phyloP scores from a whole-genome alignment of 2,797 vertebrate genomes.

The Nannoperca australis region DNA sequence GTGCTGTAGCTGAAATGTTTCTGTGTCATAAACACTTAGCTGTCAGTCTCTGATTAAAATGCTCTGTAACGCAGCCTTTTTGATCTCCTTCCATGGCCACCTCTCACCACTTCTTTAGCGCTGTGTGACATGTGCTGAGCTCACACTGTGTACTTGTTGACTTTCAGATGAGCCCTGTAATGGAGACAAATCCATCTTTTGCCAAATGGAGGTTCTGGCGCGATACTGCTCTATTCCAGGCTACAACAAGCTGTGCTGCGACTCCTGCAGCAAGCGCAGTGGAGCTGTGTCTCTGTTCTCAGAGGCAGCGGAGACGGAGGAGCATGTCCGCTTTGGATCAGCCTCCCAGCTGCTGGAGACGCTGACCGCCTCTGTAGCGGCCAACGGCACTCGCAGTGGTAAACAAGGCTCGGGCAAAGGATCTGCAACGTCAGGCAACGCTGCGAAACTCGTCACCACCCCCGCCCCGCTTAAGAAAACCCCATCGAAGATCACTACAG shows the following conservation, averaged over 20 bases:
- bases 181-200: slow-evolving; percentile 98
- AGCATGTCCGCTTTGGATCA: slow-evolving; percentile 79
- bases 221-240: slow-evolving; percentile 97
- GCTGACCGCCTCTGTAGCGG: slow-evolving; percentile 68
- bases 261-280: slow-evolving; percentile 89
- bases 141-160: slow-evolving; percentile 28
- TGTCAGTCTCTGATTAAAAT: slow-evolving; percentile 14
- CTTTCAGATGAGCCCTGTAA: slow-evolving; percentile 92
- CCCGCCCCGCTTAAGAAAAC: slow-evolving; percentile 65
- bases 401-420: slow-evolving; percentile 60
- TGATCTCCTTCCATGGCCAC: background rate
- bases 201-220: slow-evolving; percentile 97
- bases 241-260: slow-evolving; percentile 95
- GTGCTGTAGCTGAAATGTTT: background rate
- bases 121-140: background rate
- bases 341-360: slow-evolving; percentile 78
- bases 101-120: background rate
- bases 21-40: background rate
- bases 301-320: slow-evolving; percentile 81
- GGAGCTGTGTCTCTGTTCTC: slow-evolving; percentile 82
- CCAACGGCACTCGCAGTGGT: slow-evolving; percentile 60
- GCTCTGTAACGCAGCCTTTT: background rate
- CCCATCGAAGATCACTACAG: slow-evolving; percentile 61
- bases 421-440: slow-evolving; percentile 1
- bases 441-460: slow-evolving; percentile 39